phyloP scores from a whole-genome alignment of 2,888 invertebrate species.

The Periphyllus acericola region DNA sequence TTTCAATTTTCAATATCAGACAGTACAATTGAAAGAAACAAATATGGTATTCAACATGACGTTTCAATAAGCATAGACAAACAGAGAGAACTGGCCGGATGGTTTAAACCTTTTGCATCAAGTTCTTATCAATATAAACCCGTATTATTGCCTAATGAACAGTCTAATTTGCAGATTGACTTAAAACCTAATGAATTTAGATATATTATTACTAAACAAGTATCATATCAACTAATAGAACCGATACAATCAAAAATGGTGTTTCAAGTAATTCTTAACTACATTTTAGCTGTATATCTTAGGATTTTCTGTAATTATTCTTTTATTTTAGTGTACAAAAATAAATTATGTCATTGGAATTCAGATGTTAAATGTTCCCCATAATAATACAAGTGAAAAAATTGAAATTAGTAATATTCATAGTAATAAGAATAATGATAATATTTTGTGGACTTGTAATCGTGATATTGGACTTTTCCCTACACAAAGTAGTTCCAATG shows the following conservation, averaged over 20 bases:
- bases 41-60: slow-evolving; percentile 89
- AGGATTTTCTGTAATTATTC: not conserved
- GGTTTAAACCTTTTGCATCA: slow-evolving; percentile 75
- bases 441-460: slow-evolving; percentile 78
- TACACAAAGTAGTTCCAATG: slow-evolving; percentile 84
- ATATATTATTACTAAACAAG: slow-evolving; percentile 80
- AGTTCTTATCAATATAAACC: slow-evolving; percentile 73
- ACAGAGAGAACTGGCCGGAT: slow-evolving; percentile 91
- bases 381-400: slow-evolving; percentile 86
- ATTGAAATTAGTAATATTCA: slow-evolving; percentile 69
- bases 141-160: slow-evolving; percentile 74
- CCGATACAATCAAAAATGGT: slow-evolving; percentile 51
- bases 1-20: slow-evolving; percentile 68
- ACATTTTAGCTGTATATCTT: not conserved
- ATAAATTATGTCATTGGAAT: slow-evolving; percentile 89
- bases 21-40: slow-evolving; percentile 84
- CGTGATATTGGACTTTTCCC: slow-evolving; percentile 91
- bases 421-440: slow-evolving; percentile 74
- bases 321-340: slow-evolving; percentile 70
- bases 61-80: slow-evolving; percentile 84
- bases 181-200: slow-evolving; percentile 76
- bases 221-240: slow-evolving; percentile 39
- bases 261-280: slow-evolving; percentile 40
- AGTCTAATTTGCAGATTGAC: slow-evolving; percentile 64
- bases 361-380: slow-evolving; percentile 89